These are phyloP conservation scores for Podarcis raffonei DNA, from an alignment of 2,113 vertebrate species.

Conservation along the genomic window DNA sequence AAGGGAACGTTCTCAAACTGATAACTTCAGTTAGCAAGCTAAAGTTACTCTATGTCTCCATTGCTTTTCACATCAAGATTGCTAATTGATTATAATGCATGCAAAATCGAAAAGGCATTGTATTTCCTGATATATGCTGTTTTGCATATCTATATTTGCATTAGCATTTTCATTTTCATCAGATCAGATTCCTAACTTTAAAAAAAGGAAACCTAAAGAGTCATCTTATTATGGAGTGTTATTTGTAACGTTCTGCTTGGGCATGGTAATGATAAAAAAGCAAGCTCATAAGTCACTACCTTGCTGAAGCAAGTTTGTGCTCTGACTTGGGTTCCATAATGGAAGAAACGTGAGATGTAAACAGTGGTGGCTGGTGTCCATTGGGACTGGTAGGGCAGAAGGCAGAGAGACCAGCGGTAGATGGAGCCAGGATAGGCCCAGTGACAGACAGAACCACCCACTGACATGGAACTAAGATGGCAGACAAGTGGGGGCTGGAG, in stretches of 20 bases:
- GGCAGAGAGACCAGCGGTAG: too few relatives aligned
- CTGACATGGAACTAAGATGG: too few relatives aligned
- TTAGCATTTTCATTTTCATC: slow-evolving; percentile 39
- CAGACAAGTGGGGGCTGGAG: too few relatives aligned
- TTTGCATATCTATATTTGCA: slow-evolving; percentile 55
- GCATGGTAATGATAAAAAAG: too few relatives aligned
- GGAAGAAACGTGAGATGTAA: too few relatives aligned
- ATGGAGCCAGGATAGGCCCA: too few relatives aligned
- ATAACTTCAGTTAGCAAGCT: slow-evolving; percentile 62
- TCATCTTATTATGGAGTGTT: neutral
- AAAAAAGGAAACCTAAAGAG: neutral
- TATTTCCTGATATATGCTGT: slow-evolving; percentile 59
- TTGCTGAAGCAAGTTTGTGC: too few relatives aligned
- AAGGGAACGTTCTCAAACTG: slow-evolving; percentile 69
- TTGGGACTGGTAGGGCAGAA: too few relatives aligned
- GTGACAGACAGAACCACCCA: too few relatives aligned
- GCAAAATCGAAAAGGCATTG: slow-evolving; percentile 50
- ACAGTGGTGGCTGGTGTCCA: too few relatives aligned
- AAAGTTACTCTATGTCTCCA: slow-evolving; percentile 40
- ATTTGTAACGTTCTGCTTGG: neutral
- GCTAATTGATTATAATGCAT: slow-evolving; percentile 66
- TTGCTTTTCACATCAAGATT: slow-evolving; percentile 54
- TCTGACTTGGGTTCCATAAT: too few relatives aligned
- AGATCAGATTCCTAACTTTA: slow-evolving; percentile 37
- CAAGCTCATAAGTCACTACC: too few relatives aligned